Base-by-base conservation (phyloP, 2,113 vertebrate genomes). In the Empidonax traillii region DNA sequence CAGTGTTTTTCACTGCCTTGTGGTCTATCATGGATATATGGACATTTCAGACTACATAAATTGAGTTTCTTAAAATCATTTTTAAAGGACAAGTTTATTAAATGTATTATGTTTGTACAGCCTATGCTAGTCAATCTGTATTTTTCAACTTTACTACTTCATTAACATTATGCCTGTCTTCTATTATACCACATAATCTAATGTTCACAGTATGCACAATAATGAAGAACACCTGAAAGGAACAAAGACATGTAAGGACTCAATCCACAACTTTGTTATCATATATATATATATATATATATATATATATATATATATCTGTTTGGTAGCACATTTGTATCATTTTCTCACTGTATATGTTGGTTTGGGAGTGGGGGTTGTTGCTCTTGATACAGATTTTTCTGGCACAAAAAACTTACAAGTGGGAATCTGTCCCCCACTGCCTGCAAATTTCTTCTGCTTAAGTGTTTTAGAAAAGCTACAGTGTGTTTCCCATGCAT, bases 401-500 rank as follows among this genome's bases (percentile, higher is more conserved):
- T 77, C 58, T 78, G 77, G 68, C 74, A 78, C 74, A 58, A 85
- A 85, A 56, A 53, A 27, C 15, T 30, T 73, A 25, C 4, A 92
- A 59, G 66, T 86, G 44, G 78, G 78, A 86, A 75, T 65, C 90
- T 84, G 30, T 59, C 59, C 62, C 17, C 23, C 51, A 66, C 37
- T 79, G 79, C 74, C 46, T 73, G 72, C 95, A 61, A 95, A 93
- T 72, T 79, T 75, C 53, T 90, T 90, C 76, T 87, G 55, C 77
- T 92, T 72, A 82, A 90, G 46, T 24, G 25, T 72, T 93, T 76
- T 72, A 46, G 19, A 93, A 81, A 61, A 91, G 55, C 27, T 89
- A 39, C 39, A 91, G 30, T 88, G 46, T 84, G 68, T 89, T 97
- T 95, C 94, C 94, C 95, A 93, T 73, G 83, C 94, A 74, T 94